Evolutionary conservation across 2,888 invertebrate genomes (phyloP).

Genomic region (Timandra comae): DNA sequence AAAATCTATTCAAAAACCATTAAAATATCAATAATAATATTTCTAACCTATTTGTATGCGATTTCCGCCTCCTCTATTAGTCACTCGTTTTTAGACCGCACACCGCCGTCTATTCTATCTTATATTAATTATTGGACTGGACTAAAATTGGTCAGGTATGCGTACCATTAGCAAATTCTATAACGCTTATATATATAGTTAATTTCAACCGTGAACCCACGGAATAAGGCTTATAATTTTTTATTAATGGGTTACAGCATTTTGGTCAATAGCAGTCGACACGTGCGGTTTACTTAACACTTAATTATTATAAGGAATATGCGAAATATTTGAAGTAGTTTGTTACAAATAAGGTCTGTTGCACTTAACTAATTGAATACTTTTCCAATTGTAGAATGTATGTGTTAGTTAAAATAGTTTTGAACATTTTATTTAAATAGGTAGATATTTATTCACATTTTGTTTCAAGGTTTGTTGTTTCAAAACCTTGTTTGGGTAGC

Average conservation of each 20-base stretch:
- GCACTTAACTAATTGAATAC: slow-evolving; percentile 11
- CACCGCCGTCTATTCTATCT: slow-evolving; percentile 18
- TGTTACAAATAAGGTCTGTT: slow-evolving; percentile 12
- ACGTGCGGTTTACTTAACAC: slow-evolving; percentile 23
- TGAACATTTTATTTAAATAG: no score
- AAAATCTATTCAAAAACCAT: background rate
- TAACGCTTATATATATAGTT: no score
- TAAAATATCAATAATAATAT: background rate
- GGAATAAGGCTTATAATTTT: no score
- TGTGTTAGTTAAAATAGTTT: no score
- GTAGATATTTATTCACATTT: no score
- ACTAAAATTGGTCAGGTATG: slow-evolving; percentile 23
- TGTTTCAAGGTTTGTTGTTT: no score
- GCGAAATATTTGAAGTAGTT: slow-evolving; percentile 14
- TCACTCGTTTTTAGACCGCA: slow-evolving; percentile 4
- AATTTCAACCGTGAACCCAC: no score
- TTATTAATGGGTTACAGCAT: background rate
- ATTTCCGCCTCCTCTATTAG: slow-evolving; percentile 7
- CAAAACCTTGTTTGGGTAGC: no score
- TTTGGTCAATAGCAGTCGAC: slow-evolving; percentile 8
- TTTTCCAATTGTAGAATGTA: slow-evolving; percentile 6
- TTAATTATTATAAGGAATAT: slow-evolving; percentile 19
- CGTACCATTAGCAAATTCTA: slow-evolving; percentile 11
- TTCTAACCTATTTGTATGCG: background rate
- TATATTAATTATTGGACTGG: slow-evolving; percentile 24